phyloP scores from a whole-genome alignment of 1,140 invertebrate species.

The Brachionus rubens region DNA sequence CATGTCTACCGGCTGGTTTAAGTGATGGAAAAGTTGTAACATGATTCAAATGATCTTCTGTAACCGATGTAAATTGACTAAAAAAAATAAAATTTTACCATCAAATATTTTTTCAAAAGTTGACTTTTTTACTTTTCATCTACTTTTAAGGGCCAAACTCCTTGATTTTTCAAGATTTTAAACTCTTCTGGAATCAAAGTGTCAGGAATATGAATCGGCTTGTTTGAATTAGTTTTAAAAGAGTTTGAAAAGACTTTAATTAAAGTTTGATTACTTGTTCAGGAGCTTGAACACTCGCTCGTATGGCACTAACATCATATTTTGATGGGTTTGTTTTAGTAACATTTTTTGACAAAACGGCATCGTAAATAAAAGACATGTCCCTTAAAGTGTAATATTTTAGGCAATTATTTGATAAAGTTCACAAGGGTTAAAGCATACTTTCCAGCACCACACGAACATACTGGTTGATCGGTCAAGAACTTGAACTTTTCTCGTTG shows the following conservation, averaged over 20 bases:
- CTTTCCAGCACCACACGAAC: constrained; percentile 60
- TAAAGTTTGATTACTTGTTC: constrained; percentile 51
- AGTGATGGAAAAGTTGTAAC: constrained; percentile 59
- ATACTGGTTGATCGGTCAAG: constrained; percentile 56
- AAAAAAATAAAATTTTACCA: constrained; percentile 45
- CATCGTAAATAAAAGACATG: constrained; percentile 60
- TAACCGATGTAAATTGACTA: constrained; percentile 56
- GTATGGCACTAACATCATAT: constrained; percentile 52
- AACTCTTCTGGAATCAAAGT: constrained; percentile 59
- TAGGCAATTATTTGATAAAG: constrained; percentile 35
- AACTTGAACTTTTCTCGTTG: constrained; percentile 57
- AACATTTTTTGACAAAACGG: background rate
- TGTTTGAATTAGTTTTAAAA: constrained; percentile 49
- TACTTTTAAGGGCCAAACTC: constrained; percentile 56
- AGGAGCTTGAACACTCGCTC: constrained; percentile 49
- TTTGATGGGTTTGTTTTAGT: background rate
- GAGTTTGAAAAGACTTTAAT: background rate
- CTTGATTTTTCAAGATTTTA: constrained; percentile 60
- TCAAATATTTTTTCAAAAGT: background rate
- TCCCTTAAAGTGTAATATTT: no score
- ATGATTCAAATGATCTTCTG: constrained; percentile 59
- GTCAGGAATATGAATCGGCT: constrained; percentile 54
- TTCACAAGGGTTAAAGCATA: constrained; percentile 48
- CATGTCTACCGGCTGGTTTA: constrained; percentile 57
- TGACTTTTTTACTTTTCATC: constrained; percentile 53